Evolutionary conservation across 2,888 invertebrate genomes (phyloP).

Genomic region (Opisthograptis luteolata): DNA sequence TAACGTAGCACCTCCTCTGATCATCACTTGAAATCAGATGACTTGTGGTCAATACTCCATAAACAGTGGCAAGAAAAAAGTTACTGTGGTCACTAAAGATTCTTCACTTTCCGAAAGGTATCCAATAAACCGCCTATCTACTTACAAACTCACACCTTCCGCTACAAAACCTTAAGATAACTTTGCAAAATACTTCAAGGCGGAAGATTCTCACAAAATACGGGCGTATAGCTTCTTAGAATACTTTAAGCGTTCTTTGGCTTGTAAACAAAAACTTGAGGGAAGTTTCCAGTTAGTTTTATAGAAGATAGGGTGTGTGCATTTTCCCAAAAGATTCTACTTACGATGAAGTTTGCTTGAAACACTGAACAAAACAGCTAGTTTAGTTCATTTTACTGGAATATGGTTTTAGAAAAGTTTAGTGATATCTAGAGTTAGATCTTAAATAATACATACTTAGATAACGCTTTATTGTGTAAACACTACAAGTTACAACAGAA

Average conservation of each 20-base stretch:
- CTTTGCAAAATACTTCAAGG: slow-evolving; percentile 22
- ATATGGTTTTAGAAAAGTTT: slow-evolving; percentile 1
- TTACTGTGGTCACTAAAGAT: background rate
- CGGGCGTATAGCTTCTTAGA: slow-evolving; percentile 22
- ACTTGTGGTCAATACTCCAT: too few relatives aligned
- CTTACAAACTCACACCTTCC: slow-evolving; percentile 19
- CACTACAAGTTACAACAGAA: too few relatives aligned
- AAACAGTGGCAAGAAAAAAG: too few relatives aligned
- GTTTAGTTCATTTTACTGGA: slow-evolving; percentile 1
- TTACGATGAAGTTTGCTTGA: slow-evolving; percentile 12
- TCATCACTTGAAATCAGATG: too few relatives aligned
- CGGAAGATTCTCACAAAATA: slow-evolving; percentile 26
- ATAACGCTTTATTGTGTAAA: too few relatives aligned
- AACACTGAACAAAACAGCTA: slow-evolving; percentile 13
- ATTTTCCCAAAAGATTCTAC: slow-evolving; percentile 11
- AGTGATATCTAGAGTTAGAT: background rate
- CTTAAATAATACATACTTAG: too few relatives aligned
- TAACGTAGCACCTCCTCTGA: too few relatives aligned
- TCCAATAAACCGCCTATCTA: slow-evolving; percentile 3
- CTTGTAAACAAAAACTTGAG: slow-evolving; percentile 27
- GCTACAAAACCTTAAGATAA: slow-evolving; percentile 19
- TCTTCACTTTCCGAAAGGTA: slow-evolving; percentile 1
- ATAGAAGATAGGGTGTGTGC: slow-evolving; percentile 17
- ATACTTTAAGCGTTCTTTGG: slow-evolving; percentile 27
- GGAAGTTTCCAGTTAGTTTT: slow-evolving; percentile 21